Evolutionary conservation across 30 jellyfish, hydroid and myxozoan species (phyloP).

Genomic region (Sanderia malayensis): DNA sequence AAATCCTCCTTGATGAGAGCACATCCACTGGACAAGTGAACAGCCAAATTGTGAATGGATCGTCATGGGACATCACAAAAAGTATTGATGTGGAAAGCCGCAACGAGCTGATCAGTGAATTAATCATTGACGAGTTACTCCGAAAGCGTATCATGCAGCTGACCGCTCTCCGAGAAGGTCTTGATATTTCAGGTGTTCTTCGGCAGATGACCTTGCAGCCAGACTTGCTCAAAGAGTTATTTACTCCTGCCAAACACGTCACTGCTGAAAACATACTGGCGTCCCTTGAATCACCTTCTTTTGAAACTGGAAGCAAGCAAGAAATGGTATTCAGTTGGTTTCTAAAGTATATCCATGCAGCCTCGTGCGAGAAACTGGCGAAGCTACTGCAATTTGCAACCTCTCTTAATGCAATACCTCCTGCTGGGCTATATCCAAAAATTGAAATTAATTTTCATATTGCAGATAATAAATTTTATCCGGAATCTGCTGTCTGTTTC

Average conservation of each 20-base stretch:
- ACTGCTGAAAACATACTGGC: slow-evolving; percentile 6
- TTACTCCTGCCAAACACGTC: background rate
- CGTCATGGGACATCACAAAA: slow-evolving; percentile 35
- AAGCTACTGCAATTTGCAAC: background rate
- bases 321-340: background rate
- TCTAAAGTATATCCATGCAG: background rate
- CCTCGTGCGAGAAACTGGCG: background rate
- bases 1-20: slow-evolving; percentile 11
- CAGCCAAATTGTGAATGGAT: slow-evolving; percentile 20
- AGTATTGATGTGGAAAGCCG: background rate
- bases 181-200: slow-evolving; percentile 17
- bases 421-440: background rate
- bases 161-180: slow-evolving; percentile 11
- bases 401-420: background rate
- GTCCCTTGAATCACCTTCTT: background rate
- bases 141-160: slow-evolving; percentile 19
- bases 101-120: slow-evolving; percentile 15
- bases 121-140: slow-evolving; percentile 12
- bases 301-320: background rate
- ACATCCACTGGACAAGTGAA: slow-evolving; percentile 35
- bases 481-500: slow-evolving; percentile 27
- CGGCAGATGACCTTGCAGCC: slow-evolving; percentile 12
- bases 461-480: background rate
- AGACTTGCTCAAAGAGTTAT: slow-evolving; percentile 1
- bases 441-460: slow-evolving; percentile 7